phyloP scores from a whole-genome alignment of 2,797 vertebrate genomes.

The Esox masquinongy region DNA sequence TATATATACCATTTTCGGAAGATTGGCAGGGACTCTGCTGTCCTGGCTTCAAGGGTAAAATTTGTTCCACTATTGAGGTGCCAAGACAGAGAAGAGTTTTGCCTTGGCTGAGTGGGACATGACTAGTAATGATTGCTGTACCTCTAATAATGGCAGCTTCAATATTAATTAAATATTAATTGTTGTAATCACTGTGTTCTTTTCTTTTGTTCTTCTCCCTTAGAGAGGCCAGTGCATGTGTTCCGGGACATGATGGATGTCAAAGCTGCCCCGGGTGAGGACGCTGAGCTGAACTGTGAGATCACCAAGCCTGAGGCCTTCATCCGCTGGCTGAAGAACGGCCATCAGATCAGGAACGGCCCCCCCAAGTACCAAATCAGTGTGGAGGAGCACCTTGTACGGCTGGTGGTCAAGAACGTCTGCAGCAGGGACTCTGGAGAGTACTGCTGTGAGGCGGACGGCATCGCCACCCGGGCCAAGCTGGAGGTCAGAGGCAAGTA shows the following conservation, averaged over 20 bases:
- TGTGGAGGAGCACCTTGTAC: conserved; percentile 73
- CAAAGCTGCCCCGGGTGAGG: conserved; percentile 76
- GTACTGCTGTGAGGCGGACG: conserved; percentile 87
- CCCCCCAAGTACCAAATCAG: conserved; percentile 82
- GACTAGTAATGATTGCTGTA: no score
- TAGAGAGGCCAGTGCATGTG: conserved; percentile 86
- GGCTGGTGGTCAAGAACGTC: conserved; percentile 77
- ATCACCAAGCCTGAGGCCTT: conserved; percentile 79
- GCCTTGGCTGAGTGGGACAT: no score
- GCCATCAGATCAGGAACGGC: conserved; percentile 78
- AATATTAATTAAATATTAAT: no score
- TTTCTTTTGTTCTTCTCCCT: not conserved
- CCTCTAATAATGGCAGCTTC: no score
- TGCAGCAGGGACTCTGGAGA: conserved; percentile 85
- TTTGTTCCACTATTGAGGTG: no score
- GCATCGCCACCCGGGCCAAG: conserved; percentile 78
- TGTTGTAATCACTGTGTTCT: no score
- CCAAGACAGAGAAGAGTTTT: no score
- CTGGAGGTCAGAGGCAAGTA: conserved; percentile 85
- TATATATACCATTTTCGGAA: no score
- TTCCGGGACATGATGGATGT: conserved; percentile 82
- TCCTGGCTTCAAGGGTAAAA: no score
- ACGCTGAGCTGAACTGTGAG: conserved; percentile 87
- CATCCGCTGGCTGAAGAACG: conserved; percentile 89
- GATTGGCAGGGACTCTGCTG: no score